Evolutionary conservation across 2,797 vertebrate genomes (phyloP).

Genomic region (Prionace glauca): DNA sequence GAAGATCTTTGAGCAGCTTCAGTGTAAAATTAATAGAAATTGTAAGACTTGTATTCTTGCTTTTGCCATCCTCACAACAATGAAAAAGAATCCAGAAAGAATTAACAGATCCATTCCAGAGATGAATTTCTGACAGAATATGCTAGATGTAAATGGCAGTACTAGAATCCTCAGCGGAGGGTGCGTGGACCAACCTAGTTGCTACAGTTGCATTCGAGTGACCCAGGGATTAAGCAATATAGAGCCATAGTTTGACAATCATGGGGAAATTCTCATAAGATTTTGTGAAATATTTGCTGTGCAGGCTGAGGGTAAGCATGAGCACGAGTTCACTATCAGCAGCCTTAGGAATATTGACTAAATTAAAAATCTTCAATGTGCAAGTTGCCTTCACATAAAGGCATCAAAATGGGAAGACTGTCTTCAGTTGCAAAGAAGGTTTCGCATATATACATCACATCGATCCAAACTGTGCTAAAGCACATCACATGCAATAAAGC

Average conservation of each 20-base stretch:
- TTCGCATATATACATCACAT: not conserved
- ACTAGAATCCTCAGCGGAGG: too few relatives aligned
- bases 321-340: not conserved
- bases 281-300: not conserved
- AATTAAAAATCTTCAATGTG: not conserved
- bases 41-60: too few relatives aligned
- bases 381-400: not conserved
- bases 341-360: not conserved
- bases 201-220: not conserved
- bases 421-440: not conserved
- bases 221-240: not conserved
- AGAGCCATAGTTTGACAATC: not conserved
- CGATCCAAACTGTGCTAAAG: not conserved
- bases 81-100: too few relatives aligned
- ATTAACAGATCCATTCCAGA: too few relatives aligned
- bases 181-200: not conserved
- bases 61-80: too few relatives aligned
- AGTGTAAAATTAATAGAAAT: too few relatives aligned
- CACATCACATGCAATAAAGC: not conserved
- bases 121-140: too few relatives aligned
- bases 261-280: not conserved
- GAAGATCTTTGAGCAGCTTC: too few relatives aligned
- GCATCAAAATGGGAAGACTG: not conserved
- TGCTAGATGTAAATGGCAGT: too few relatives aligned
- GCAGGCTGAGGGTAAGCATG: not conserved